Percentiles rank a stretch among this genome's conserved stretches.
phyloP scores from a whole-genome alignment of 2,797 vertebrate species.

The Choloepus didactylus region DNA sequence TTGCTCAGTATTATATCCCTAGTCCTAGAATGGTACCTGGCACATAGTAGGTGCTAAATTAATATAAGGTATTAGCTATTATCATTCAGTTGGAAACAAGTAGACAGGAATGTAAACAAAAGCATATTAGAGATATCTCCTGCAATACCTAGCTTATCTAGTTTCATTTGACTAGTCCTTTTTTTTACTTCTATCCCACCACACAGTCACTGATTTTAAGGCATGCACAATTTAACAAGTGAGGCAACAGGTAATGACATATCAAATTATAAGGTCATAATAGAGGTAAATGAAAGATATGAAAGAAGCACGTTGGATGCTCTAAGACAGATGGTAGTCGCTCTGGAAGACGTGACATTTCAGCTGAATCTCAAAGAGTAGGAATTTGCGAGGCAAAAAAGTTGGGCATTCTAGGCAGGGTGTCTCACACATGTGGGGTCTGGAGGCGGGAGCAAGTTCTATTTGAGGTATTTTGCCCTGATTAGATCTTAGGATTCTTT shows the following conservation, averaged over 20 bases:
- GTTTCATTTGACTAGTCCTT: not conserved
- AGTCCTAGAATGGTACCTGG: not conserved
- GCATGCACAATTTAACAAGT: not conserved
- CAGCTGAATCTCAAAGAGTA: constrained; percentile 45
- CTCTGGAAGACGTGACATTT: not conserved
- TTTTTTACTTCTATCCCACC: not conserved
- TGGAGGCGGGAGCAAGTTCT: not conserved
- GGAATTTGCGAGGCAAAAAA: not conserved
- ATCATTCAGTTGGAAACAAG: not conserved
- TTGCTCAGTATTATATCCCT: not conserved
- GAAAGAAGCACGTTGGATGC: not conserved
- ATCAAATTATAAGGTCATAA: not conserved
- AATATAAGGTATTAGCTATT: not conserved
- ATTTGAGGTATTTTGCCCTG: not conserved
- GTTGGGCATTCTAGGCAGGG: not conserved
- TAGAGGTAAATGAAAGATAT: not conserved
- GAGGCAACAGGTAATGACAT: not conserved
- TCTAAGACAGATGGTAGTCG: not conserved
- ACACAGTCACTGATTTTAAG: not conserved
- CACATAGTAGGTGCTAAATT: not conserved
- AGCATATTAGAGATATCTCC: not conserved
- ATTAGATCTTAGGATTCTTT: not conserved
- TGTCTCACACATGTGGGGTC: not conserved
- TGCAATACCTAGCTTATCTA: not conserved
- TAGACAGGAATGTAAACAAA: not conserved